These are phyloP conservation scores for Tachystola acroxantha DNA, from an alignment of 2,888 invertebrate genomes.

Conservation along the genomic window DNA sequence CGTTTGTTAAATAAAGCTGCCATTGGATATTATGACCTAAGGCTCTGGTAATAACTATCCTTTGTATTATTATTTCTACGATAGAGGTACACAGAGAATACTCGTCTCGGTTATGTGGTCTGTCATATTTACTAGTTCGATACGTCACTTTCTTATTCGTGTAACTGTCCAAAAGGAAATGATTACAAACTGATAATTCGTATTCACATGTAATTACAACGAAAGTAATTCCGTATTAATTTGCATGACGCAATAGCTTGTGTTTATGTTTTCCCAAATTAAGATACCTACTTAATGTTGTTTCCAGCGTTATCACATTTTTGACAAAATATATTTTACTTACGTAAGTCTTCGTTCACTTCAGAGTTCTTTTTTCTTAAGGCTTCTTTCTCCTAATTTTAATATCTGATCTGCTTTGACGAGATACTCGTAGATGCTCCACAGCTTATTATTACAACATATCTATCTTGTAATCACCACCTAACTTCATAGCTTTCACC, in stretches of 20 bases:
- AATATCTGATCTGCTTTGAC: too few species aligned
- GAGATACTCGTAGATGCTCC: too few species aligned
- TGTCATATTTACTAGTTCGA: constrained; percentile 28
- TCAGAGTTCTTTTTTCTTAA: too few species aligned
- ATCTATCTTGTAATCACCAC: too few species aligned
- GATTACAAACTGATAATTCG: constrained; percentile 27
- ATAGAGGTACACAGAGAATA: not conserved
- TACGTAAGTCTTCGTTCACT: too few species aligned
- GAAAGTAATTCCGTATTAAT: constrained; percentile 6
- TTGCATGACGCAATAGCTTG: constrained; percentile 6
- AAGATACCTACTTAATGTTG: too few species aligned
- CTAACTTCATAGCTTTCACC: too few species aligned
- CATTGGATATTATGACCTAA: constrained; percentile 12
- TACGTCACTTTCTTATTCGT: constrained; percentile 39
- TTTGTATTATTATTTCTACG: not conserved
- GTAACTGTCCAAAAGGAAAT: constrained; percentile 32
- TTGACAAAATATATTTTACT: too few species aligned
- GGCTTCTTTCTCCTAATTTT: too few species aligned
- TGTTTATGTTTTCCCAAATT: constrained; percentile 1
- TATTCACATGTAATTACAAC: too few species aligned
- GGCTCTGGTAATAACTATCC: constrained; percentile 9
- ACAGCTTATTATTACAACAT: too few species aligned
- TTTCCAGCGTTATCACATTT: too few species aligned
- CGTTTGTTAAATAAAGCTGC: constrained; percentile 1
- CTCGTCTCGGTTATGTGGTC: constrained; percentile 9